Evolutionary conservation across 2,797 vertebrate species (phyloP).

Genomic region (Semotilus atromaculatus): DNA sequence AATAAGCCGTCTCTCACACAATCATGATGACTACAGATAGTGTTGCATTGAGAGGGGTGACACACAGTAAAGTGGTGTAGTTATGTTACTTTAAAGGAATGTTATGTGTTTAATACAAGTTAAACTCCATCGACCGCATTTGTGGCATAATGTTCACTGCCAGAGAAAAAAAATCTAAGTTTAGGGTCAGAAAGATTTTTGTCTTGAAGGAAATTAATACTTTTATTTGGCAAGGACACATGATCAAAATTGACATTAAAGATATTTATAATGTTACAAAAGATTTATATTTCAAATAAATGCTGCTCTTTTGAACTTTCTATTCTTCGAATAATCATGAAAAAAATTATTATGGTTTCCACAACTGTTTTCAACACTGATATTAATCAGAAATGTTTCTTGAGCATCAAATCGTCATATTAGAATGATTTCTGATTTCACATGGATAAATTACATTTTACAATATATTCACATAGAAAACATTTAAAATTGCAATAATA

Average conservation of each 20-base stretch:
- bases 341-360: not conserved
- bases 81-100: not conserved
- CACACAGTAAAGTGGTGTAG: not conserved
- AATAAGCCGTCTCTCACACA: not conserved
- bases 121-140: not conserved
- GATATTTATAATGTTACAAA: not conserved
- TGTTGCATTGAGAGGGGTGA: not conserved
- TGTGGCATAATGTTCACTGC: no score
- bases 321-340: no score
- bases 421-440: not conserved
- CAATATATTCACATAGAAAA: not conserved
- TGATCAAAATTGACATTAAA: no score
- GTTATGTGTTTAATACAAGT: not conserved
- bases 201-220: not conserved
- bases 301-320: not conserved
- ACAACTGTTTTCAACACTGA: not conserved
- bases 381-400: not conserved
- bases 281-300: not conserved
- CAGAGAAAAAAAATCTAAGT: not conserved
- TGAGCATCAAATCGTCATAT: not conserved
- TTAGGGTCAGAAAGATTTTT: no score
- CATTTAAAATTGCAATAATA: not conserved
- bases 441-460: not conserved
- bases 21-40: not conserved
- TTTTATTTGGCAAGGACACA: not conserved